Evolutionary conservation across 2,113 vertebrate species (phyloP).

Genomic region (Boleophthalmus pectinirostris): DNA sequence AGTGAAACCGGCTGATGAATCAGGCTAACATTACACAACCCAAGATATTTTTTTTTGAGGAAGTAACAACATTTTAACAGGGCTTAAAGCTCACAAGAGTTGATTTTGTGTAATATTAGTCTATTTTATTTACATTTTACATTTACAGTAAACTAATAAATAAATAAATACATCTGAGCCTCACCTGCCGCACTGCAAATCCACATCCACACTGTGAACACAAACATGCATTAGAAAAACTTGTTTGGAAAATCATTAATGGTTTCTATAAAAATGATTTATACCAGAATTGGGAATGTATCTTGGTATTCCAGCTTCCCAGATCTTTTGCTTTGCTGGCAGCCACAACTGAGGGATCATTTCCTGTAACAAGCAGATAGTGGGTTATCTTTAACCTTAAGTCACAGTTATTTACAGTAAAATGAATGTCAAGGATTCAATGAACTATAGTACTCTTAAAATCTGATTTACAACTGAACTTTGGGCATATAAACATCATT

Average conservation of each 20-base stretch:
- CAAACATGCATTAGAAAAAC: neutral
- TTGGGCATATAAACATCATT: neutral
- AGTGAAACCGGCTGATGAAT: too few relatives aligned
- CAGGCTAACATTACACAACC: too few relatives aligned
- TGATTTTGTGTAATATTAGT: too few relatives aligned
- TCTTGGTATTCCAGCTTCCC: slow-evolving; percentile 64
- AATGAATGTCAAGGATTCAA: neutral
- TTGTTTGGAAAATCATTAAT: neutral
- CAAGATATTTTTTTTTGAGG: too few relatives aligned
- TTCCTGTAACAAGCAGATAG: slow-evolving; percentile 37
- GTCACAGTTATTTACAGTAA: neutral
- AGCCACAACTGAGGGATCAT: slow-evolving; percentile 74
- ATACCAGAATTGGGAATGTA: slow-evolving; percentile 74
- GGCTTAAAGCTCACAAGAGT: too few relatives aligned
- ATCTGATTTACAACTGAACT: neutral
- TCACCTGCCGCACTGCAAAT: slow-evolving; percentile 73
- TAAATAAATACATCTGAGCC: neutral
- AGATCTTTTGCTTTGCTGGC: slow-evolving; percentile 73
- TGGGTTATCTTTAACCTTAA: neutral
- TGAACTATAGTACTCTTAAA: neutral
- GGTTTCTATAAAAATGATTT: neutral
- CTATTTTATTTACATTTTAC: neutral
- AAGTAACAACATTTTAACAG: too few relatives aligned
- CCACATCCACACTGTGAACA: slow-evolving; percentile 77
- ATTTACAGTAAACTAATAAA: neutral